Conservation (phyloP, 2,888 invertebrate species). For the Meloe dianella region DNA sequence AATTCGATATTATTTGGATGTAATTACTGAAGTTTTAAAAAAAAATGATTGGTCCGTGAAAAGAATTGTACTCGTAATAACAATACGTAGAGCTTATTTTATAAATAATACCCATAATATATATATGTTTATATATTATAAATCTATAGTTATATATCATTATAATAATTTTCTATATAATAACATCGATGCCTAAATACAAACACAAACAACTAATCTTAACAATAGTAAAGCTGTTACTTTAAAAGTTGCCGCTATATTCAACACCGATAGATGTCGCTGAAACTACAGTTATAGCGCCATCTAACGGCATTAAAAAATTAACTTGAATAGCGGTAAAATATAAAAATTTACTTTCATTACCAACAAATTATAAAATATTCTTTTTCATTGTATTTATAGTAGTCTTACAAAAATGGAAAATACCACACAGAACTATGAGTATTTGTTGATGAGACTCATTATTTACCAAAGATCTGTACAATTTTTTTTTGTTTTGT, state of each 20-base stretch:
- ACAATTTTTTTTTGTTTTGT: background rate
- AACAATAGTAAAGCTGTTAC: conserved; percentile 16
- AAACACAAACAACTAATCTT: conserved; percentile 1
- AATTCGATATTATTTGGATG: conserved; percentile 28
- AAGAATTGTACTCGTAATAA: conserved; percentile 48
- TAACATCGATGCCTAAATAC: conserved; percentile 12
- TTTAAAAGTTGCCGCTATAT: conserved; percentile 21
- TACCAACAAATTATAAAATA: conserved; percentile 32
- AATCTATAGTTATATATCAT: conserved; percentile 15
- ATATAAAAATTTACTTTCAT: conserved; percentile 17
- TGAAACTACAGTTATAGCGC: background rate
- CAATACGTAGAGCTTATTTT: conserved; percentile 25
- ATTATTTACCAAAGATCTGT: conserved; percentile 13
- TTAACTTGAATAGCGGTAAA: background rate
- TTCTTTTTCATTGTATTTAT: conserved; percentile 29
- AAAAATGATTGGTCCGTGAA: conserved; percentile 47
- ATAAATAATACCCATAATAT: conserved; percentile 21
- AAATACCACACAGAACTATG: conserved; percentile 34
- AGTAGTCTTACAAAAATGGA: conserved; percentile 29
- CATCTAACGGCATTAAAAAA: background rate
- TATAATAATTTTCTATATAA: conserved; percentile 18
- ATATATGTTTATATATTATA: conserved; percentile 17
- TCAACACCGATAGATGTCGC: conserved; percentile 2
- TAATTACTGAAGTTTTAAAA: conserved; percentile 27
- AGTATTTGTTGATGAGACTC: conserved; percentile 18